Conservation (phyloP, 2,113 vertebrate species). For the Pholis gunnellus region DNA sequence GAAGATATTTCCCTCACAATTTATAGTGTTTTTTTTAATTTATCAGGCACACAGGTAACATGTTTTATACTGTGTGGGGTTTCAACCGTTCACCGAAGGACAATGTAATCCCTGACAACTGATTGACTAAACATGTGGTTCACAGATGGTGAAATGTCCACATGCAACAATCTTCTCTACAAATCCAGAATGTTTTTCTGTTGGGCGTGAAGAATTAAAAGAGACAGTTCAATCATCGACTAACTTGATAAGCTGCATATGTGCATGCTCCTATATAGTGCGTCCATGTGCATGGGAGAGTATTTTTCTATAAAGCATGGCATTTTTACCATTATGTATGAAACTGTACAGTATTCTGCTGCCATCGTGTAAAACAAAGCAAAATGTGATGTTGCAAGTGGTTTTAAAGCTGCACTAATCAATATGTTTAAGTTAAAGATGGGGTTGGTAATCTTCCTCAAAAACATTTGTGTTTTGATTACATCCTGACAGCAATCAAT, state of each 20-base stretch:
- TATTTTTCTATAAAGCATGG: background rate
- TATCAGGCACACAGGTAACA: no score
- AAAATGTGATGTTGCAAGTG: background rate
- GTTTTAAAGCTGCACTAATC: background rate
- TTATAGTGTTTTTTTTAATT: no score
- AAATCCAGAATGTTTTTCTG: slow-evolving; percentile 68
- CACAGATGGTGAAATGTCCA: background rate
- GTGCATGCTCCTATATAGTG: background rate
- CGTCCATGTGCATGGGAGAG: background rate
- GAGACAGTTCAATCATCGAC: background rate
- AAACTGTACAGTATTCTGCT: slow-evolving; percentile 19
- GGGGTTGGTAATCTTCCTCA: no score
- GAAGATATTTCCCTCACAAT: no score
- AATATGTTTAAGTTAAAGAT: background rate
- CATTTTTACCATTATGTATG: background rate
- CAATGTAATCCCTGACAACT: background rate
- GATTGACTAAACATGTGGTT: slow-evolving; percentile 4
- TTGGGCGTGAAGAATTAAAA: background rate
- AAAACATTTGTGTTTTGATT: no score
- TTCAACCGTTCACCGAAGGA: background rate
- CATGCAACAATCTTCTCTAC: background rate
- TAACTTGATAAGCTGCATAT: background rate
- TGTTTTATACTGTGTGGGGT: background rate
- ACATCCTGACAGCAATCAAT: no score
- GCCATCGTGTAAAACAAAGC: slow-evolving; percentile 8